Conservation (phyloP, 2,797 vertebrate species). For the Oryzias sinensis region DNA sequence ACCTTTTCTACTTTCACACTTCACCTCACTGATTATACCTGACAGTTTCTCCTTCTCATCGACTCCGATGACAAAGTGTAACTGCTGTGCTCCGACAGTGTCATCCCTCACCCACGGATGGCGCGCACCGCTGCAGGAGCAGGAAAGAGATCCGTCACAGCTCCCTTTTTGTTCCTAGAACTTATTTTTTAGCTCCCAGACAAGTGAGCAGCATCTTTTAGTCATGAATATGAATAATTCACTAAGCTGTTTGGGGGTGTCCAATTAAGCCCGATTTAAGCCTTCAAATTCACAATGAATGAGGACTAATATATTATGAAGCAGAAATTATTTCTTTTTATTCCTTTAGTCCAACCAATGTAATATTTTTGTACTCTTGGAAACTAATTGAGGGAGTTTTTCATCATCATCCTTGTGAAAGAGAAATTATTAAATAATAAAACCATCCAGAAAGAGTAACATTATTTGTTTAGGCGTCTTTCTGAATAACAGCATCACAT, state of each 20-base stretch:
- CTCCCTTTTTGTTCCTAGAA: conserved; percentile 52
- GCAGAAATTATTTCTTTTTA: conserved; percentile 9
- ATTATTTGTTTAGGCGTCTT: too few relatives aligned
- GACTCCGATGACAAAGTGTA: conserved; percentile 60
- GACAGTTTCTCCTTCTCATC: conserved; percentile 56
- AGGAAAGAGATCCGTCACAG: conserved; percentile 63
- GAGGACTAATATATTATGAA: conserved; percentile 46
- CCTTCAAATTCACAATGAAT: conserved; percentile 54
- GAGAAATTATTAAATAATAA: neutral
- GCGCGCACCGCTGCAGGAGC: conserved; percentile 62
- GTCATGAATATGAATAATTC: conserved; percentile 70
- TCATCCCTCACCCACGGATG: conserved; percentile 61
- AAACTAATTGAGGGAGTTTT: conserved; percentile 12
- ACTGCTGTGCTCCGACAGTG: conserved; percentile 38
- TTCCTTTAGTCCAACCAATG: conserved; percentile 14
- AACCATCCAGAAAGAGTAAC: too few relatives aligned
- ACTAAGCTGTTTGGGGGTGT: conserved; percentile 43
- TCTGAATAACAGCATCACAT: neutral
- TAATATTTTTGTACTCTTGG: conserved; percentile 20
- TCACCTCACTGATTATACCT: conserved; percentile 57
- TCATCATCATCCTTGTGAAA: neutral
- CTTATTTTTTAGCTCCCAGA: conserved; percentile 57
- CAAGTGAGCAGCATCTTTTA: conserved; percentile 42
- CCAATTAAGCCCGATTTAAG: conserved; percentile 33
- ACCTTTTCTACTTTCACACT: conserved; percentile 40